phyloP scores from a whole-genome alignment of 2,888 invertebrate genomes.

The Sussaba pulchella region DNA sequence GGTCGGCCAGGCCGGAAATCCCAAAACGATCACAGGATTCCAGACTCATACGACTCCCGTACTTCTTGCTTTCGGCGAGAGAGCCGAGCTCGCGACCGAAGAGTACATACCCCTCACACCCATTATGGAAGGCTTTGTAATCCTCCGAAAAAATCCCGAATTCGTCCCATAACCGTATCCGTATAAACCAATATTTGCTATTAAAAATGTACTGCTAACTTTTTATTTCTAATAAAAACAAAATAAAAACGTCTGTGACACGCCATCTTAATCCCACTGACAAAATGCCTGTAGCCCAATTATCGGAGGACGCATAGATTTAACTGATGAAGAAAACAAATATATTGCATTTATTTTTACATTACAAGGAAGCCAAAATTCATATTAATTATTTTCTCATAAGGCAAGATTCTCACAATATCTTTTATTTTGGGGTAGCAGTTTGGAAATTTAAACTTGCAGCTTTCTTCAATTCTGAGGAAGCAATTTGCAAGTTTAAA shows the following conservation, averaged over 20 bases:
- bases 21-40: conserved; percentile 99
- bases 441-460: too few species aligned
- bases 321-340: too few species aligned
- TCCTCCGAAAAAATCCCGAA: conserved; percentile 96
- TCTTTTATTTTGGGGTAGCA: too few species aligned
- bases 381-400: too few species aligned
- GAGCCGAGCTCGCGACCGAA: conserved; percentile 99
- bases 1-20: conserved; percentile 99
- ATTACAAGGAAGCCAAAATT: too few species aligned
- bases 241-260: conserved; percentile 23
- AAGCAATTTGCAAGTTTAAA: too few species aligned
- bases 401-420: too few species aligned
- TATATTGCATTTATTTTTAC: too few species aligned
- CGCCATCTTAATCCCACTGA: background rate
- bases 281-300: background rate
- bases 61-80: conserved; percentile 97
- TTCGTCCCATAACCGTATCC: conserved; percentile 84
- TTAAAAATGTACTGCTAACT: conserved; percentile 53
- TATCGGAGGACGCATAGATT: background rate
- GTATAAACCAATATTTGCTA: conserved; percentile 39
- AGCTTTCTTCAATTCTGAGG: too few species aligned
- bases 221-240: conserved; percentile 63
- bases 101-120: conserved; percentile 98
- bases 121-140: conserved; percentile 99
- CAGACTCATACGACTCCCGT: conserved; percentile 99